phyloP scores from a whole-genome alignment of 2,113 vertebrate genomes.

The Crotalus viridis region DNA sequence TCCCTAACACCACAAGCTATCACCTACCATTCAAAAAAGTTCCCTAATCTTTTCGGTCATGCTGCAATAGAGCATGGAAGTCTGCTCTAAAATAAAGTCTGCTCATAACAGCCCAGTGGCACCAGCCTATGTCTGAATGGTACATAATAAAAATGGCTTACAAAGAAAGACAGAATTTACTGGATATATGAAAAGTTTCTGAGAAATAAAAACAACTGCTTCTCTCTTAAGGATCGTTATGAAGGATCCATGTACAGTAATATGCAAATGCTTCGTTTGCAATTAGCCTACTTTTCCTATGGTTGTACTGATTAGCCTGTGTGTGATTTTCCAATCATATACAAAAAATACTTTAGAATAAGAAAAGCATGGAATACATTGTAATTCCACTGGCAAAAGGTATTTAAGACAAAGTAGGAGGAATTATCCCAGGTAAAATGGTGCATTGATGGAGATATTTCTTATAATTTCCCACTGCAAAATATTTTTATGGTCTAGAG shows the following conservation, averaged over 20 bases:
- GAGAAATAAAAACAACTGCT: neutral
- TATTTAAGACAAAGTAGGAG: neutral
- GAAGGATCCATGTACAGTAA: neutral
- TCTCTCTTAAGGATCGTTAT: neutral
- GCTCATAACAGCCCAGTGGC: neutral
- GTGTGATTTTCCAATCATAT: neutral
- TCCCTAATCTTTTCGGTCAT: neutral
- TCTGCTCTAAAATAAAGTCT: neutral
- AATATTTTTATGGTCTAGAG: neutral
- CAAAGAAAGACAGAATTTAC: neutral
- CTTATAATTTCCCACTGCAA: neutral
- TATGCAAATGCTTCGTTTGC: neutral
- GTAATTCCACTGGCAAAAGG: neutral
- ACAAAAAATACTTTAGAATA: neutral
- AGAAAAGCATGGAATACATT: neutral
- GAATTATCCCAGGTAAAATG: neutral
- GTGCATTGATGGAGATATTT: neutral
- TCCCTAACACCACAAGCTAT: neutral
- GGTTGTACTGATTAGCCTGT: neutral
- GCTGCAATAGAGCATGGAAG: neutral
- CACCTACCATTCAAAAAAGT: neutral
- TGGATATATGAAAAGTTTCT: neutral
- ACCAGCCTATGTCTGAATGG: neutral
- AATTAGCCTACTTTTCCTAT: neutral
- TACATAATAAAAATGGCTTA: neutral